Conservation (phyloP, 2,113 vertebrate species). For the Cacatua alba region DNA sequence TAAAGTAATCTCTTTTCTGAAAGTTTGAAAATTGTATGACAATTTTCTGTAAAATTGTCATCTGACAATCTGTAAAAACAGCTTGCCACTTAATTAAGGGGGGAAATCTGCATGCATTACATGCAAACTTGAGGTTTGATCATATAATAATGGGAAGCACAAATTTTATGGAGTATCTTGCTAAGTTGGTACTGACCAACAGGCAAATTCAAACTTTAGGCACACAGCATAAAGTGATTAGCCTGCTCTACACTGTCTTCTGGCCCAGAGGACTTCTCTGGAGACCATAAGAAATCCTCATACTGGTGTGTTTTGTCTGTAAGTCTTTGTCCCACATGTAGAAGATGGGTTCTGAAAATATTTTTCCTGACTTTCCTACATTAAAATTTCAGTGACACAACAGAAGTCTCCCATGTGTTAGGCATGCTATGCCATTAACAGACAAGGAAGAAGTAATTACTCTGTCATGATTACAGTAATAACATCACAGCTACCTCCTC, state of each 20-base stretch:
- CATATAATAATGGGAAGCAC: background rate
- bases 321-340: background rate
- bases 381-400: background rate
- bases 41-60: background rate
- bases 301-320: background rate
- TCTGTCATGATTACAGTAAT: background rate
- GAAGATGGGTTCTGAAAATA: background rate
- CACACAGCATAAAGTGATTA: background rate
- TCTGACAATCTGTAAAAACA: background rate
- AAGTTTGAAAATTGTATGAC: background rate
- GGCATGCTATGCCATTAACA: background rate
- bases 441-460: conserved; percentile 12
- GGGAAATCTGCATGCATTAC: background rate
- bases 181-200: background rate
- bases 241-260: background rate
- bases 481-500: conserved; percentile 20
- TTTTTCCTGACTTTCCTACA: background rate
- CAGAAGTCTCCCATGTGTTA: background rate
- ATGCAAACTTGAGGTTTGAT: background rate
- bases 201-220: background rate
- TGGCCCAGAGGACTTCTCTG: background rate
- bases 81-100: background rate
- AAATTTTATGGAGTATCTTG: background rate
- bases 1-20: background rate
- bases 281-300: background rate